phyloP scores from a whole-genome alignment of 2,113 vertebrate genomes.

The Cyprinus carpio region DNA sequence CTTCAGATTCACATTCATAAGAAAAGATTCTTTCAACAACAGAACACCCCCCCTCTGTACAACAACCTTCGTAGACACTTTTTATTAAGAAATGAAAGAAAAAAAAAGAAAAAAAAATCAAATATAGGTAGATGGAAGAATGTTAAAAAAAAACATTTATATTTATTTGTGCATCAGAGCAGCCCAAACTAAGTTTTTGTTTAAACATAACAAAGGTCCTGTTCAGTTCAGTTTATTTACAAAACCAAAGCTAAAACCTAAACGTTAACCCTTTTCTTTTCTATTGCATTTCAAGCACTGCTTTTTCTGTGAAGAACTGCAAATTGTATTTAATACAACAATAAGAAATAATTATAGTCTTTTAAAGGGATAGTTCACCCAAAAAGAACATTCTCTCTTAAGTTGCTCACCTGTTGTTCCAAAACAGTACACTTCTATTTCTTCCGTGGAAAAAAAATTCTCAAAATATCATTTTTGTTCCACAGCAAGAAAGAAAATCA shows the following conservation, averaged over 20 bases:
- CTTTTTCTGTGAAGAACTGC: background rate
- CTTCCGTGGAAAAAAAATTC: background rate
- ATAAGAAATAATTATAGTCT: too few relatives aligned
- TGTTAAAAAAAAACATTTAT: background rate
- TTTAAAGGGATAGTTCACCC: background rate
- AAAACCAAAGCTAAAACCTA: background rate
- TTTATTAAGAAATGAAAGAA: background rate
- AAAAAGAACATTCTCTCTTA: background rate
- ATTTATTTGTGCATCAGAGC: background rate
- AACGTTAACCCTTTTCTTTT: background rate
- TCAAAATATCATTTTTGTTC: background rate
- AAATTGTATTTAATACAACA: background rate
- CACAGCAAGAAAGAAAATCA: background rate
- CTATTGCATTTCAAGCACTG: background rate
- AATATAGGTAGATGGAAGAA: background rate
- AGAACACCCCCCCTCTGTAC: background rate
- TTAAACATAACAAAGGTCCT: background rate
- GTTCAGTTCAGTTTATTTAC: background rate
- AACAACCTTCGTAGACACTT: background rate
- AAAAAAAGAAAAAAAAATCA: too few relatives aligned
- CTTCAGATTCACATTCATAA: slow-evolving; percentile 21
- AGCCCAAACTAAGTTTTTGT: too few relatives aligned
- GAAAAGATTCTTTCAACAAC: background rate
- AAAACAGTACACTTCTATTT: background rate
- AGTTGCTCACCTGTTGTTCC: background rate